Percentiles rank a stretch among this genome's conserved stretches.
Evolutionary conservation across 92 coral and sea anemone species (phyloP).

Genomic region (Phenganax stokvisi): DNA sequence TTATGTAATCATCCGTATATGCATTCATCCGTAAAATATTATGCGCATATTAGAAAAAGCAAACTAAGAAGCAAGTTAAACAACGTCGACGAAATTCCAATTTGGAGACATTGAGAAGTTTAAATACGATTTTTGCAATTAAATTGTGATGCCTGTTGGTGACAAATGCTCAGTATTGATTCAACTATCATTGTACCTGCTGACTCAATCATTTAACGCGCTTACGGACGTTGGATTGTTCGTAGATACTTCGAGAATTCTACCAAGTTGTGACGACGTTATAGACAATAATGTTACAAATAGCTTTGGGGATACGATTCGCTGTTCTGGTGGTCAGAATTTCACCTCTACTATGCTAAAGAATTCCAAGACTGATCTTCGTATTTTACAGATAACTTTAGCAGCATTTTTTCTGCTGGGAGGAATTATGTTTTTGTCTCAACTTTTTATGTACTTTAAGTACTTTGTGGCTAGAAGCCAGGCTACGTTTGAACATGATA

Average conservation of each 20-base stretch:
- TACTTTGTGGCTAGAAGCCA: conserved; percentile 5
- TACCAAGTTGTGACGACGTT: conserved; percentile 3
- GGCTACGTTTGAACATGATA: background rate
- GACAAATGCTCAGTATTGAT: conserved; percentile 13
- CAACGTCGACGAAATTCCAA: too few species aligned
- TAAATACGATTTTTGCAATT: too few species aligned
- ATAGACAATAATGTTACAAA: conserved; percentile 10
- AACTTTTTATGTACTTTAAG: conserved; percentile 33
- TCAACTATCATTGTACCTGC: conserved; percentile 16
- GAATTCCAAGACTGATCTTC: background rate
- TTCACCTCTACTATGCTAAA: conserved; percentile 13
- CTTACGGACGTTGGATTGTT: conserved; percentile 34
- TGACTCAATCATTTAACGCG: conserved; percentile 21
- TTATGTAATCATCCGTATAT: too few species aligned
- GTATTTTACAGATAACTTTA: background rate
- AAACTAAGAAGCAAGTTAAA: too few species aligned
- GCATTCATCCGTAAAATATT: too few species aligned
- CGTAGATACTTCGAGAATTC: conserved; percentile 4
- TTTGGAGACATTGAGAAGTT: too few species aligned
- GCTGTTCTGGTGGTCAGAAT: conserved; percentile 12
- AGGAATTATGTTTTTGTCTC: conserved; percentile 9
- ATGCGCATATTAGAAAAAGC: too few species aligned
- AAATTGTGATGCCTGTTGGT: conserved; percentile 11
- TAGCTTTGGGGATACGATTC: background rate
- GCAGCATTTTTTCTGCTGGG: conserved; percentile 14